phyloP scores from a whole-genome alignment of 2,113 vertebrate species.

The Hippocampus guttulatus region DNA sequence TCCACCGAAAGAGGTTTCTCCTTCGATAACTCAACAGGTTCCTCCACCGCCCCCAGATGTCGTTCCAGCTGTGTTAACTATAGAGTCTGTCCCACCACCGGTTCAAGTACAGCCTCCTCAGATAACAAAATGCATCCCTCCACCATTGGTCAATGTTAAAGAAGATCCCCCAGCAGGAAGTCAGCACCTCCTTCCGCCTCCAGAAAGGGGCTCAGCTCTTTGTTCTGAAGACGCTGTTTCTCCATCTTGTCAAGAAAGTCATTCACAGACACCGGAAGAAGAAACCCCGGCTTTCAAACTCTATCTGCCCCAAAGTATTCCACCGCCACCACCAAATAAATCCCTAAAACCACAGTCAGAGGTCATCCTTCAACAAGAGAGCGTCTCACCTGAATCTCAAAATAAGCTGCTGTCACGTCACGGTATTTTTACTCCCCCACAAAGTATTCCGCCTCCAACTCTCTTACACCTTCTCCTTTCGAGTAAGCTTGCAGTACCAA shows the following conservation, averaged over 20 bases:
- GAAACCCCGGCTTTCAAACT: conserved; percentile 7
- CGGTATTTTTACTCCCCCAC: conserved; percentile 37
- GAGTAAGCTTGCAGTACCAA: neutral
- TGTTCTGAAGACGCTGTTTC: conserved; percentile 17
- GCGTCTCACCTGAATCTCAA: conserved; percentile 8
- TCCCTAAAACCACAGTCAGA: conserved; percentile 11
- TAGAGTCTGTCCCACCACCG: neutral
- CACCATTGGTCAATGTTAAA: neutral
- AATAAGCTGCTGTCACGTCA: conserved; percentile 1
- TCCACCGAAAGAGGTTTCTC: neutral
- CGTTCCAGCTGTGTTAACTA: neutral
- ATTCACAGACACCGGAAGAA: conserved; percentile 5
- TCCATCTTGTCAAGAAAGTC: conserved; percentile 16
- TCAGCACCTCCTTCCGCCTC: conserved; percentile 1
- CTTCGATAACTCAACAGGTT: neutral
- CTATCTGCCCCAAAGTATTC: conserved; percentile 46
- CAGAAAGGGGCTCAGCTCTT: neutral
- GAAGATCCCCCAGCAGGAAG: conserved; percentile 7
- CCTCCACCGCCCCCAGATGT: conserved; percentile 2
- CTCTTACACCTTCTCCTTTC: conserved; percentile 22
- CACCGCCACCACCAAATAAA: conserved; percentile 25
- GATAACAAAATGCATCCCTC: conserved; percentile 5
- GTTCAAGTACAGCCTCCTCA: neutral
- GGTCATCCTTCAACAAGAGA: conserved; percentile 14
- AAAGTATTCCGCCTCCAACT: conserved; percentile 46